These are phyloP conservation scores for Actenoides hombroni DNA, from an alignment of 2,113 vertebrate species.

Conservation along the genomic window DNA sequence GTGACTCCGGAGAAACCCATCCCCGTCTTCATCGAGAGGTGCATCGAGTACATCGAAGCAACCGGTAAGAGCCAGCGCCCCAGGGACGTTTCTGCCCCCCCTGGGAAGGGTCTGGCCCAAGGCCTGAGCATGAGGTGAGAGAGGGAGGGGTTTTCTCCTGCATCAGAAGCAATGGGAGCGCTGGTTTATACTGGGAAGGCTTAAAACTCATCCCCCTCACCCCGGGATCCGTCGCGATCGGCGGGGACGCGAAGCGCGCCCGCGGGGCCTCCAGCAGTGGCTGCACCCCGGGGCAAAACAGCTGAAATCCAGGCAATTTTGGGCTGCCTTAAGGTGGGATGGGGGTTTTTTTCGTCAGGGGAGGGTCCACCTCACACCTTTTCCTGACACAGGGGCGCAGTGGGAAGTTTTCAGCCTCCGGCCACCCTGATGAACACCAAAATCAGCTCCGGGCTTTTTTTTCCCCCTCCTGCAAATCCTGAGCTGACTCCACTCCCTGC, in stretches of 20 bases:
- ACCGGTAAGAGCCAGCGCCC: conserved; percentile 76
- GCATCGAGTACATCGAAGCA: conserved; percentile 92
- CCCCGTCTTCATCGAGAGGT: conserved; percentile 92
- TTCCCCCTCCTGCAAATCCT: too few relatives aligned
- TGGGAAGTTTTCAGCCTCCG: not conserved
- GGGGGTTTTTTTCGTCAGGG: too few relatives aligned
- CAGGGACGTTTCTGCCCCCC: too few relatives aligned
- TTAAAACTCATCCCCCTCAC: not conserved
- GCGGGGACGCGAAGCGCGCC: too few relatives aligned
- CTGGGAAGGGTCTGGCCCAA: too few relatives aligned
- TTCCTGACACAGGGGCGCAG: not conserved
- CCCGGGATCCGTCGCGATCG: too few relatives aligned
- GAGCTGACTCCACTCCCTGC: too few relatives aligned
- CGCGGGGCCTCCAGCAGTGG: too few relatives aligned
- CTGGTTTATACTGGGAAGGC: not conserved
- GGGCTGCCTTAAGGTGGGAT: not conserved
- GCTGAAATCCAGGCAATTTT: too few relatives aligned
- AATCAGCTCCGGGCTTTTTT: not conserved
- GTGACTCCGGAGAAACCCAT: conserved; percentile 87
- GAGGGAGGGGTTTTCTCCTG: not conserved
- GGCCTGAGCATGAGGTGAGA: not conserved
- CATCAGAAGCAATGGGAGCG: fast-evolving
- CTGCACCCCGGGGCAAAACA: too few relatives aligned
- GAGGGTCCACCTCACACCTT: not conserved
- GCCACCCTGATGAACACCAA: not conserved